A percentile compares a stretch with the other conserved stretches of the same genome.
Evolutionary conservation across 2,888 invertebrate genomes (phyloP).

Genomic region (Hoplodrina blanda): DNA sequence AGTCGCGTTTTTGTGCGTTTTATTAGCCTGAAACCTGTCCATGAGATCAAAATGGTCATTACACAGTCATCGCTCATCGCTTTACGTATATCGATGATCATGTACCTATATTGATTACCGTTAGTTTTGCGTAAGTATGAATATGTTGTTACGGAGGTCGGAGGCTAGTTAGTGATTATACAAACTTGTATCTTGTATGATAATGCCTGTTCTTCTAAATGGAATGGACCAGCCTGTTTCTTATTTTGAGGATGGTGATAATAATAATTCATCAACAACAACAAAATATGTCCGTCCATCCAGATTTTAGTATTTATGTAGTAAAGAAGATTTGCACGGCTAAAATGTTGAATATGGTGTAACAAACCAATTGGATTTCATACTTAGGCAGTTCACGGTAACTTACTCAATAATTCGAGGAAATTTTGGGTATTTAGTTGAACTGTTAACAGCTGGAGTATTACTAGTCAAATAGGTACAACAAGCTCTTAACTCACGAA

Average conservation of each 20-base stretch:
- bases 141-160: neutral
- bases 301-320: too few relatives aligned
- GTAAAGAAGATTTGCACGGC: too few relatives aligned
- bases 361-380: too few relatives aligned
- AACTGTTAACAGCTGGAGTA: slow-evolving; percentile 8
- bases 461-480: slow-evolving; percentile 16
- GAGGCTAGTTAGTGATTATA: neutral
- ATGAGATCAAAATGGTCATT: slow-evolving; percentile 59
- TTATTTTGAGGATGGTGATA: neutral
- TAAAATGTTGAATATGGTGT: too few relatives aligned
- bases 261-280: too few relatives aligned
- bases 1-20: slow-evolving; percentile 73
- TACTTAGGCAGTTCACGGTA: neutral
- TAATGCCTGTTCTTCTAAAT: neutral
- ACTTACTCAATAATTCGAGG: slow-evolving; percentile 24
- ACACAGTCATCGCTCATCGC: slow-evolving; percentile 59
- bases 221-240: too few relatives aligned
- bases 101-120: slow-evolving; percentile 8
- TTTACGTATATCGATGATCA: slow-evolving; percentile 7
- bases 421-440: slow-evolving; percentile 10
- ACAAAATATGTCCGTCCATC: too few relatives aligned
- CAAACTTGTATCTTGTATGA: neutral
- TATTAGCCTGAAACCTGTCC: slow-evolving; percentile 69
- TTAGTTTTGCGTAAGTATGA: slow-evolving; percentile 17
- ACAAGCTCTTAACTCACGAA: slow-evolving; percentile 11